Evolutionary conservation across 2,888 invertebrate species (phyloP).

Genomic region (Lasioglossum villosulum): DNA sequence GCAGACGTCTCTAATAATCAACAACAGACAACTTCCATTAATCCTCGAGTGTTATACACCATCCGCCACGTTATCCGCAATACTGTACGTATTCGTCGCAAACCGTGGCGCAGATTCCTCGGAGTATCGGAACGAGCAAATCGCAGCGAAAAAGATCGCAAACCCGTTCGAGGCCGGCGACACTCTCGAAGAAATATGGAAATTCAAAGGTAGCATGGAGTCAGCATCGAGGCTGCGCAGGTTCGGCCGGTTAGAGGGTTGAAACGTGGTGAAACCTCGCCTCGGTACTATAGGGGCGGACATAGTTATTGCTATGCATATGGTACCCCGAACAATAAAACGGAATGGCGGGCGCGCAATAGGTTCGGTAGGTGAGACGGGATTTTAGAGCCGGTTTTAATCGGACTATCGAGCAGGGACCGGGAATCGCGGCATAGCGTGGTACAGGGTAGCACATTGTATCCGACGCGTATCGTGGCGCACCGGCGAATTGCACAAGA

Average conservation of each 20-base stretch:
- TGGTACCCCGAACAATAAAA: slow-evolving; percentile 81
- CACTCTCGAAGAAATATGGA: slow-evolving; percentile 51
- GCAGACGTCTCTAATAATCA: too few species aligned
- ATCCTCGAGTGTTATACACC: too few species aligned
- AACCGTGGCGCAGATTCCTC: not conserved
- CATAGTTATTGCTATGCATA: slow-evolving; percentile 82
- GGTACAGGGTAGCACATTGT: not conserved
- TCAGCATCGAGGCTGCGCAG: slow-evolving; percentile 64
- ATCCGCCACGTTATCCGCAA: not conserved
- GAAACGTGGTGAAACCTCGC: slow-evolving; percentile 57
- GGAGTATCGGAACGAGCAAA: not conserved
- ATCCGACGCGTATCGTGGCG: not conserved
- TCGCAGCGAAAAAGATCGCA: slow-evolving; percentile 29
- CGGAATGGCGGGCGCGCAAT: slow-evolving; percentile 77
- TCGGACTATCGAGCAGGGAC: slow-evolving; percentile 74
- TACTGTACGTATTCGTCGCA: not conserved
- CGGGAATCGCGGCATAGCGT: slow-evolving; percentile 54
- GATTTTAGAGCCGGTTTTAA: slow-evolving; percentile 81
- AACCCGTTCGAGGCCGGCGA: slow-evolving; percentile 45
- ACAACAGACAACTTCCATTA: too few species aligned
- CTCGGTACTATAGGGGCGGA: slow-evolving; percentile 69
- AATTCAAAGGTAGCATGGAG: slow-evolving; percentile 69
- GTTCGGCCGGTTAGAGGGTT: slow-evolving; percentile 20
- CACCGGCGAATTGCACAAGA: slow-evolving; percentile 38
- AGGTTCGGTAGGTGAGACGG: slow-evolving; percentile 66